Base-by-base conservation (phyloP, 1,140 invertebrate species). In the Bombus waltoni region DNA sequence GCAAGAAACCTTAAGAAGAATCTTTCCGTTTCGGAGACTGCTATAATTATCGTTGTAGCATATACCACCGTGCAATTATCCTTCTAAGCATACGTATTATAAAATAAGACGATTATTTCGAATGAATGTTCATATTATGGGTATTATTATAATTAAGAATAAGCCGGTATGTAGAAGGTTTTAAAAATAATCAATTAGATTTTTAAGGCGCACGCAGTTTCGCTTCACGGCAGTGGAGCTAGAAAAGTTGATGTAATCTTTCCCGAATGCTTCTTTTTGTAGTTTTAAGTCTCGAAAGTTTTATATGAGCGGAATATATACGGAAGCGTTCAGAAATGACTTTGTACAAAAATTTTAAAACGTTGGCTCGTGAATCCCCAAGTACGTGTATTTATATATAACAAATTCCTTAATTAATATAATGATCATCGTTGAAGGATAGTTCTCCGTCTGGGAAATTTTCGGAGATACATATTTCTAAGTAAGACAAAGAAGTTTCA, bases 61-160 rank as follows among this genome's bases (percentile, higher is more conserved):
- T 75, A 53, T 75, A 53, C 32, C 73, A 44, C 18, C 47, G 42
- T 44, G 44, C n/a, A 75, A 47, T 75, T 53, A 75, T 75, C 72
- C 10, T 53, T 75, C 35, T 32, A 66, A 53, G 35, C 44, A 6
- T 53, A 35, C 18, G 6, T 75, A 75, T 53, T 53, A 73, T 32
- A 42, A 73, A 32, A 32, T 73, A 22, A n/a, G 42, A 9, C 9
- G 28, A 40, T 59, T 62, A 10, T 40, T 57, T 40, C 8, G 28
- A 25, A 32, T n/a, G 32, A 62, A 77, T 40, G 32, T 28, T 53
- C n/a, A 6, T 44, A 78, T 15, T 79, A 47, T 25, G 32, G 11
- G 13, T 79, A 32, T 13, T 38, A 38, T 8, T n/a, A 28, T 35
- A 62, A 22, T 62, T 59, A 40, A 68, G 32, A n/a, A n/a, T 10